Evolutionary conservation across 2,888 invertebrate species (phyloP), one percentile per base, ranked within the genome.

Genomic region (Chaetoderma sp.): DNA sequence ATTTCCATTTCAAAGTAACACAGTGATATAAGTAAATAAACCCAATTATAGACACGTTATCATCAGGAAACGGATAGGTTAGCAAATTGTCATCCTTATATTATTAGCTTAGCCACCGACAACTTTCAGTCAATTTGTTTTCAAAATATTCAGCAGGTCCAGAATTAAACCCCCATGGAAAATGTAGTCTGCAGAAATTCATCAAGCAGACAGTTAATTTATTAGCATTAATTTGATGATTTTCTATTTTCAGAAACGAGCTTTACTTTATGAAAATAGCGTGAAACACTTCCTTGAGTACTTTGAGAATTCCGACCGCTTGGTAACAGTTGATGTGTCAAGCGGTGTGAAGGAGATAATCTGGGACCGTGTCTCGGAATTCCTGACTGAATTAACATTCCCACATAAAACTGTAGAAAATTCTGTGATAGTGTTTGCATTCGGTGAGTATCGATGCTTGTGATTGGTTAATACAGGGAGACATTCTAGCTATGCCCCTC

Each of bases 271-370:
- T 70, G 77, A 79, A 36, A 78, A 79, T 67, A 77, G 77, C 64
- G 78, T 77, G 5, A 74, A 73, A 33, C 73, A 77, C 45, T 81
- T 82, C 65, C 66, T 84, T 62, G 78, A 81, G 27, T 82, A 78
- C 66, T 83, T 84, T 65, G 54, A 69, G 6, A 71, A 74, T 28
- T 66, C 73, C 10, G 78, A 80, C 23, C 76, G 81, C 10, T 71
- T 84, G 1, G 77, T 84, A 1, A 76, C 79, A 2, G 74, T 84
- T 21, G 84, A 84, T 68, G 80, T 83, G 10, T 76, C 82, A 1
- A 77, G 79, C 60, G 78, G 79, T 8, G 65, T 73, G 36, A 67
- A 75, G 27, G 82, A 84, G 36, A 70, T 77, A 16, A 79, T 84
- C 21, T 83, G 82, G 78, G 67, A 76, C 36, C 75, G 70, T 50